A percentile compares a stretch with the other conserved stretches of the same genome.
Conservation (phyloP, 1,140 invertebrate species). For the Zaprionus vittiger region DNA sequence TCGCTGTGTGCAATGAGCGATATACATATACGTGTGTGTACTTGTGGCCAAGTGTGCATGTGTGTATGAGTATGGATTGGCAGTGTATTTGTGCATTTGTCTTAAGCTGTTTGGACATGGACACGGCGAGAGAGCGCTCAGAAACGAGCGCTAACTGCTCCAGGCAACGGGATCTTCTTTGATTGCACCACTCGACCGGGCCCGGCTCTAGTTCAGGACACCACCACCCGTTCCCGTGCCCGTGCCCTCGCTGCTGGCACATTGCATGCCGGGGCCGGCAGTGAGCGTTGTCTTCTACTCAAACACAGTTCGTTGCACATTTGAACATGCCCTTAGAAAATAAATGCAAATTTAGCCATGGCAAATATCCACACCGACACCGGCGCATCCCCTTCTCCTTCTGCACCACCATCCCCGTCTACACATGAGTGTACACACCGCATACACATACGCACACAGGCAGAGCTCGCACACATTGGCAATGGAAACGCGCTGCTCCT, state of each 20-base stretch:
- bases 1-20: slow-evolving; percentile 20
- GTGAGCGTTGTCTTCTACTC: slow-evolving; percentile 65
- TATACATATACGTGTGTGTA: slow-evolving; percentile 27
- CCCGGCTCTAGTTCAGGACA: neutral
- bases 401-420: neutral
- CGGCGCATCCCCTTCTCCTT: neutral
- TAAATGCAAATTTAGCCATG: slow-evolving; percentile 78
- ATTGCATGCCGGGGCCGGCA: slow-evolving; percentile 7
- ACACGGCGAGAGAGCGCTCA: slow-evolving; percentile 33
- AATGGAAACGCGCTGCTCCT: slow-evolving; percentile 63
- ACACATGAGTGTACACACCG: slow-evolving; percentile 15
- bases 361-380: slow-evolving; percentile 52
- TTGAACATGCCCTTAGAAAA: slow-evolving; percentile 80
- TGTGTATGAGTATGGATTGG: slow-evolving; percentile 15
- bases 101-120: slow-evolving; percentile 61
- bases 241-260: neutral
- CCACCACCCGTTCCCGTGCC: neutral
- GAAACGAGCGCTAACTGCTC: slow-evolving; percentile 60
- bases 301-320: slow-evolving; percentile 79
- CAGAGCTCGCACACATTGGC: slow-evolving; percentile 38
- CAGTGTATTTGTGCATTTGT: slow-evolving; percentile 57
- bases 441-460: slow-evolving; percentile 27
- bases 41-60: slow-evolving; percentile 25
- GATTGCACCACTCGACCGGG: slow-evolving; percentile 54
- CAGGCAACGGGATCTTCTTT: slow-evolving; percentile 67